Base-by-base conservation (phyloP, 2,797 vertebrate species). In the Chelonia mydas region DNA sequence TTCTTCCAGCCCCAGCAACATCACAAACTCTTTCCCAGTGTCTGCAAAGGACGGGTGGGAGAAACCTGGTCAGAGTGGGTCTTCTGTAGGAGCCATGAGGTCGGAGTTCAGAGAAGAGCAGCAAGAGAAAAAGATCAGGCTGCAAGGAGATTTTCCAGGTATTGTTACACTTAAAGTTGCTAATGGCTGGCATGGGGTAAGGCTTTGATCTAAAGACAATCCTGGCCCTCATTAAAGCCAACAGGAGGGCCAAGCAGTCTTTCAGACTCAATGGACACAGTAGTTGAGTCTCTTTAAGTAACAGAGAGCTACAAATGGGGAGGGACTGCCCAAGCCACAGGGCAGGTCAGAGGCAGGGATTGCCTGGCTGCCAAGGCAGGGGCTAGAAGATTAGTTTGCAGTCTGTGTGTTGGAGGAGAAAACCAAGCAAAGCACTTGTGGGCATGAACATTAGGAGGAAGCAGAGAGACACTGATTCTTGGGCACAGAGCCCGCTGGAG, bases 1-100 rank as follows among this genome's bases (percentile, higher is more conserved):
- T 1, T 31, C 3, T 87, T 96, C 96, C 3, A 65, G 79, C 5
- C 95, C 96, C 9, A 93, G 37, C 7, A 98, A 78, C 95, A 95
- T 90, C 90, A 97, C 78, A 77, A 97, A 97, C 4, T 93, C 79
- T 81, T 87, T 13, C 13, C 76, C 89, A 7, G 6, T 17, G 88
- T 37, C 97, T 97, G 94, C 31, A 33, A 61, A 33, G 41, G 28
- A 25, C 41, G 51, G 31, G 45, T 8, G 45, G 41, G 68, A 7
- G 41, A 47, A 12, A 28, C 11, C 17, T 25, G 74, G 41, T 19
- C 27, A 27, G 41, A 45, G 41, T 7, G 6, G 23, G 45, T 45
- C 45, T 49, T 19, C 61, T 37, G 16, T 8, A 37, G 16, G 33
- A 65, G 15, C 33, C 16, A 11, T 1, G 11, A 57, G 55, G 55